These are phyloP conservation scores for Venturia canescens DNA, from an alignment of 1,140 invertebrate species.

Conservation along the genomic window DNA sequence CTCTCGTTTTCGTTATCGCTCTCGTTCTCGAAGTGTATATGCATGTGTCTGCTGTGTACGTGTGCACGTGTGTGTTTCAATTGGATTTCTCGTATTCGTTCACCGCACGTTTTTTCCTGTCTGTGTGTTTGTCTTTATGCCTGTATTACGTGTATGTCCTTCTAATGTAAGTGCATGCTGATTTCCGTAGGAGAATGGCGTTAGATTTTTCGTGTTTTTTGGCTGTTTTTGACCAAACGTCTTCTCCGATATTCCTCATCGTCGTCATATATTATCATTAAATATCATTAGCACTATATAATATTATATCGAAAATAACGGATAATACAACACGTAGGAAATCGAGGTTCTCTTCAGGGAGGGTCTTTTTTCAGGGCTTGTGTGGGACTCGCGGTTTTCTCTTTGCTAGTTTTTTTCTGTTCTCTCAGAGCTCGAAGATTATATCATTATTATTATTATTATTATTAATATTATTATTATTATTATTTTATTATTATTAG, in stretches of 20 bases:
- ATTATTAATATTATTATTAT: neutral
- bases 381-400: slow-evolving; percentile 16
- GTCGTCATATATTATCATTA: slow-evolving; percentile 76
- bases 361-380: slow-evolving; percentile 42
- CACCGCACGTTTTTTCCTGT: neutral
- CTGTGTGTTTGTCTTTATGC: slow-evolving; percentile 18
- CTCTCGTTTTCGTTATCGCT: slow-evolving; percentile 19
- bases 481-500: neutral
- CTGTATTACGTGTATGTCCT: neutral
- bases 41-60: slow-evolving; percentile 19
- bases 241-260: slow-evolving; percentile 75
- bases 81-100: neutral
- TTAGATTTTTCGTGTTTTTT: slow-evolving; percentile 60
- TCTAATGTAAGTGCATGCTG: slow-evolving; percentile 27
- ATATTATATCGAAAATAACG: slow-evolving; percentile 78
- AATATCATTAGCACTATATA: slow-evolving; percentile 75
- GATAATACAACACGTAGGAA: slow-evolving; percentile 77
- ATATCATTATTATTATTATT: neutral
- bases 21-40: slow-evolving; percentile 13
- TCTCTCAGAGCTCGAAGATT: slow-evolving; percentile 25
- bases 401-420: slow-evolving; percentile 16
- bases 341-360: slow-evolving; percentile 62
- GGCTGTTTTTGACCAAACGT: slow-evolving; percentile 74
- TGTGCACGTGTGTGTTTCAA: slow-evolving; percentile 4
- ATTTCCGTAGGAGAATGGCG: slow-evolving; percentile 66